Evolutionary conservation across 1,140 invertebrate genomes (phyloP), one percentile per base, ranked within the genome.

Genomic region (Zaprionus capensis): DNA sequence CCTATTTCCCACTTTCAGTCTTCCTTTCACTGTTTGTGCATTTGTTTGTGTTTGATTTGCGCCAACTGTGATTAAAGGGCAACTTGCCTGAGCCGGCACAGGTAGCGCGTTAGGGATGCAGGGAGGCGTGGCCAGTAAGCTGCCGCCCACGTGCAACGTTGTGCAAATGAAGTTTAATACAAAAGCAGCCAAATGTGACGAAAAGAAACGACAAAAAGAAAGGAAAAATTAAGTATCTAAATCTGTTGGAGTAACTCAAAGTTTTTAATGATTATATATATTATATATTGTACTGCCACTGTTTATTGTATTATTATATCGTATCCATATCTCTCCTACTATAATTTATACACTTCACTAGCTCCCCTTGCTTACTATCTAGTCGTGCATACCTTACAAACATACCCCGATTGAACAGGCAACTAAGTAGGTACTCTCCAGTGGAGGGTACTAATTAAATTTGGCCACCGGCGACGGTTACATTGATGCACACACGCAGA

Each of bases 21-120:
- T 15, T 4, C 14, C 17, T 17, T 31, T 36, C 28, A 20, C 26
- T 36, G 17, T 20, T 58, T 59, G 57, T 61, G 76, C 81, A 83
- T 83, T 83, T 83, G 81, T 83, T 83, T 83, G 81, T 83, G 81
- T 83, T 83, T 83, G 81, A 83, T 83, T 83, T 83, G 73, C 73
- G 72, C 77, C 77, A 83, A 83, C 81, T 83, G 81, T 85, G 82
- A 85, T 85, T 85, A 85, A 85, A 85, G 81, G 78, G 70, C 81
- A 84, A 58, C 64, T 34, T 9, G 31, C 20, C 44, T 26, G 24
- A 31, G 36, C 28, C 24, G 41, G 36, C 17, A 64, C 17, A 64
- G 14, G 46, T 49, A 14, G 22, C 41, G 2, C 41, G 26, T 3
- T 3, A 4, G 24, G 20, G 6, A 20, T 34, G 31, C 9, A 34